A percentile compares a stretch with the other conserved stretches of the same genome.
Evolutionary conservation across 2,113 vertebrate genomes (phyloP).

Genomic region (Odontophorus gujanensis): DNA sequence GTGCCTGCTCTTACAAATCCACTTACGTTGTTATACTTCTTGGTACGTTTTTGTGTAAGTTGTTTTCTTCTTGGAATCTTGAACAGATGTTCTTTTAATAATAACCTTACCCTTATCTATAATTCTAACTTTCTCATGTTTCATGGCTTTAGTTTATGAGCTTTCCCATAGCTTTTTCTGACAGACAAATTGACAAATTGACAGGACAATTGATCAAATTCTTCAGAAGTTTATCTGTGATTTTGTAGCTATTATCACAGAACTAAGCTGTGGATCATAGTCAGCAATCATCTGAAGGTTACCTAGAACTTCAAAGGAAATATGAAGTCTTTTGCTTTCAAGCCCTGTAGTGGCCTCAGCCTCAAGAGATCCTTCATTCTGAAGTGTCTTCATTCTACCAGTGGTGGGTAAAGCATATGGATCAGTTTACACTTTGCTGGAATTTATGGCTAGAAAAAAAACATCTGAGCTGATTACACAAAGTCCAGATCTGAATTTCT

Average conservation of each 20-base stretch:
- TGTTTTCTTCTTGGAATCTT: not conserved
- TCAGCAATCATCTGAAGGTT: not conserved
- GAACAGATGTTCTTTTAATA: not conserved
- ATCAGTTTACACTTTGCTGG: not conserved
- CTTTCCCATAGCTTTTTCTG: not conserved
- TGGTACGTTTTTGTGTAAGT: not conserved
- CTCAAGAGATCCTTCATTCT: not conserved
- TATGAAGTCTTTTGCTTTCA: not conserved
- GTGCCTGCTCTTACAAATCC: not conserved
- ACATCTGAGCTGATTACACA: not conserved
- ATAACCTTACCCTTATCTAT: accelerated
- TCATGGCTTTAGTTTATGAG: not conserved
- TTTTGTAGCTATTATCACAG: not conserved
- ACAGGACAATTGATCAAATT: not conserved
- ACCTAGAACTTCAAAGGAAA: not conserved
- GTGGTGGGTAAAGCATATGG: not conserved
- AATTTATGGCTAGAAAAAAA: not conserved
- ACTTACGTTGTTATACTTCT: not conserved
- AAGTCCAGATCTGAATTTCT: not conserved
- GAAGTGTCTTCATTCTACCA: not conserved
- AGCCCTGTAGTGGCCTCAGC: not conserved
- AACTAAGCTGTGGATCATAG: not conserved
- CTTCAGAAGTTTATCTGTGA: not conserved
- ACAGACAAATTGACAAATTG: no score
- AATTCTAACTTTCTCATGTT: not conserved